Evolutionary conservation across 2,888 invertebrate species (phyloP).

Genomic region (Nephrotoma flavescens): DNA sequence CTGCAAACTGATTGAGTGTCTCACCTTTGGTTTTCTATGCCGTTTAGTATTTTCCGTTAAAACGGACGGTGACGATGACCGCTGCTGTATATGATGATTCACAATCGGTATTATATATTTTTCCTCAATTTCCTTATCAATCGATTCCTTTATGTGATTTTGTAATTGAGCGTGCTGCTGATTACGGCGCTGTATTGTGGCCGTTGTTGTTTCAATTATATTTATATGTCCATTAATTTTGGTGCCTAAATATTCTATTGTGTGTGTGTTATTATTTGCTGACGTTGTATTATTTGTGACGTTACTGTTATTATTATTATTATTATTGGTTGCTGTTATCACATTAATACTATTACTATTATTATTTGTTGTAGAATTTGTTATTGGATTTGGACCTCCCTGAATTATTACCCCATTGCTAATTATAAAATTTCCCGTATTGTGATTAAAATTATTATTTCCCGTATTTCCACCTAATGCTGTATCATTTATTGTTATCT

Average conservation of each 20-base stretch:
- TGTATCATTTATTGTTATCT: background rate
- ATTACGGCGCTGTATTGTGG: background rate
- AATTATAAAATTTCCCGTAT: constrained; percentile 1
- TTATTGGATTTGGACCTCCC: background rate
- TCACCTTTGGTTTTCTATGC: constrained; percentile 2
- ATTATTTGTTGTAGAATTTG: background rate
- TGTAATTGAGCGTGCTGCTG: background rate
- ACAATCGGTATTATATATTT: background rate
- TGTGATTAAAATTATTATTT: background rate
- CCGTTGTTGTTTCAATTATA: background rate
- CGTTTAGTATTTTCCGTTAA: constrained; percentile 3
- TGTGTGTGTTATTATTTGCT: background rate
- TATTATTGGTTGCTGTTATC: background rate
- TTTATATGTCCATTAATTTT: background rate
- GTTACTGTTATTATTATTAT: background rate
- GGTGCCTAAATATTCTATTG: background rate
- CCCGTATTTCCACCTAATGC: background rate
- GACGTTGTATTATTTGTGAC: background rate
- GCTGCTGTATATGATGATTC: background rate
- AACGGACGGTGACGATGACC: background rate
- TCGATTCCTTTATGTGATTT: background rate
- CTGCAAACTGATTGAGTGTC: background rate
- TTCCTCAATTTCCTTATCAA: background rate
- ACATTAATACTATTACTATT: background rate
- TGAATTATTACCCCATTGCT: background rate